phyloP scores from a whole-genome alignment of 2,113 vertebrate species.

The Morphnarchus princeps region DNA sequence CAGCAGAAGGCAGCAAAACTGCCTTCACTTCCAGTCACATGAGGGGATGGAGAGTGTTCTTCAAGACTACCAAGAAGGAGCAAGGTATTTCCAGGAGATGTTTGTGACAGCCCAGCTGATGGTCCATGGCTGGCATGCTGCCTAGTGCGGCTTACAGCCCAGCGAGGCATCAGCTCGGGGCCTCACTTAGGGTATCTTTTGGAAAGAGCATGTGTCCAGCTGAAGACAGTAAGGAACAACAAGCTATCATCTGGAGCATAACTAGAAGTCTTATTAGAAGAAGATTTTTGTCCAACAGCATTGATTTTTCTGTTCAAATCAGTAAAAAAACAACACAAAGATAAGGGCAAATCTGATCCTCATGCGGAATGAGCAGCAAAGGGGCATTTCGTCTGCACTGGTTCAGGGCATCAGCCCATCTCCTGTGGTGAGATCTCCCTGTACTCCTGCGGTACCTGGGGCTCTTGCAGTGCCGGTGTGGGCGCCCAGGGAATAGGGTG shows the following conservation, averaged over 20 bases:
- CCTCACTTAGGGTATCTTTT: background rate
- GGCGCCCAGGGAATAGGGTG: background rate
- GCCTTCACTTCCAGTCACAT: background rate
- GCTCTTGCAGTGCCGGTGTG: accelerated
- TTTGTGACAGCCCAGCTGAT: background rate
- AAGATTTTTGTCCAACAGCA: background rate
- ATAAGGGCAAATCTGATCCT: background rate
- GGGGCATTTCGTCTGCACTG: background rate
- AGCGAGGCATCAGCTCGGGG: background rate
- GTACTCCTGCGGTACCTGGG: background rate
- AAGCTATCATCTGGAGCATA: background rate
- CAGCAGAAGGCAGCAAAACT: background rate
- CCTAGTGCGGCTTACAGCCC: background rate
- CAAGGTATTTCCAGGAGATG: background rate
- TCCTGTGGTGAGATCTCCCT: background rate
- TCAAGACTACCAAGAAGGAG: background rate
- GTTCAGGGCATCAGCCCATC: background rate
- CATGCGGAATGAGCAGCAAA: background rate
- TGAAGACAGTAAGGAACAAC: background rate
- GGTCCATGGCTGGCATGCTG: background rate
- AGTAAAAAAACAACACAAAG: background rate
- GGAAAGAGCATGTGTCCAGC: background rate
- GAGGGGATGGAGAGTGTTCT: background rate
- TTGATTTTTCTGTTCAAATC: background rate
- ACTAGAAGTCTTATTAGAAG: background rate